Percentiles rank a stretch among this genome's conserved stretches.
These are phyloP conservation scores for Trachythela sp. DNA, from an alignment of 64 coral and sea anemone genomes.

Conservation along the genomic window DNA sequence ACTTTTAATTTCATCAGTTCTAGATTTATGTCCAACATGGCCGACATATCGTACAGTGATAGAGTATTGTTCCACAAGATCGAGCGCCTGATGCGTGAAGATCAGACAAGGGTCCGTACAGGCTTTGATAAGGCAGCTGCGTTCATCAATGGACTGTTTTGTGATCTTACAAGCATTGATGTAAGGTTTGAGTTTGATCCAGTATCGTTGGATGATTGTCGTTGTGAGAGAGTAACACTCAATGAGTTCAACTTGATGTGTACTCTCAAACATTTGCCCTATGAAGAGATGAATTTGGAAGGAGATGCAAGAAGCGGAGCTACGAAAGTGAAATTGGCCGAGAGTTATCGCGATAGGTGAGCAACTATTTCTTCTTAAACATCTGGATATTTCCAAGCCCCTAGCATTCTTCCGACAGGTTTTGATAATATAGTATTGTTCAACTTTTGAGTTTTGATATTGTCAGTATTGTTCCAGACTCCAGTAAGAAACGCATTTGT, in stretches of 20 bases:
- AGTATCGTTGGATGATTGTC: not conserved
- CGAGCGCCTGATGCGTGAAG: not conserved
- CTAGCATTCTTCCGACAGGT: not conserved
- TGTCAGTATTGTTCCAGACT: too few relatives aligned
- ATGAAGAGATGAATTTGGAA: not conserved
- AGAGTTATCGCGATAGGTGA: not conserved
- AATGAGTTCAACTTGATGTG: conserved; percentile 18
- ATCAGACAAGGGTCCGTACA: not conserved
- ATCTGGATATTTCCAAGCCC: not conserved
- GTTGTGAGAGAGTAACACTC: not conserved
- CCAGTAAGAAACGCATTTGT: too few relatives aligned
- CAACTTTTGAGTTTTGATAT: too few relatives aligned
- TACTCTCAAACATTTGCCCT: not conserved
- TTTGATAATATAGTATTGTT: not conserved
- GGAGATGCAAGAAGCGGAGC: not conserved
- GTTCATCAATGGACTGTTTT: not conserved
- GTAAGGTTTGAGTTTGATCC: conserved; percentile 21
- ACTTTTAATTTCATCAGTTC: not conserved
- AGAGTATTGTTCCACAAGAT: not conserved
- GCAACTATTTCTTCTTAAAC: not conserved
- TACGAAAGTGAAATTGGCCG: not conserved
- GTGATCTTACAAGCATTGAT: conserved; percentile 19
- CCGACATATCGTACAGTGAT: not conserved
- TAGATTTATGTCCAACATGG: not conserved
- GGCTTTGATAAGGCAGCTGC: conserved; percentile 13